Base-by-base conservation (phyloP, 2,888 invertebrate genomes). In the Geotrupes spiniger region DNA sequence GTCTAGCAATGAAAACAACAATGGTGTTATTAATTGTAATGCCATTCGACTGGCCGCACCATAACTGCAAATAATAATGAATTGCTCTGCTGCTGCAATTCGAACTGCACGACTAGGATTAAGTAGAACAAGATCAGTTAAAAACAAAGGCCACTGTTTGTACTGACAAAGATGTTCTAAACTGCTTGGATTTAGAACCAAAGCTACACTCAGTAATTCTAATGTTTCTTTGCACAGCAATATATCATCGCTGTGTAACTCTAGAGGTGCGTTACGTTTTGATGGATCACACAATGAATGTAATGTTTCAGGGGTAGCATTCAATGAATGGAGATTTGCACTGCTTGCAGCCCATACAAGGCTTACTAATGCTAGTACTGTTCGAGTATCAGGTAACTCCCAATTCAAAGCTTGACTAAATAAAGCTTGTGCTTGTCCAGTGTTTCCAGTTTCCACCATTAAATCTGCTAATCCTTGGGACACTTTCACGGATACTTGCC, bases 191-290 rank as follows among this genome's bases (percentile, higher is more conserved):
- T 92, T 93, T 39, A 97, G 74, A 38, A 93, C 89, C 68, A 96
- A 82, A 57, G 91, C 88, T 57, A 96, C 84, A 40, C 93, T 92
- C 53, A 97, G 77, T 52, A 94, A 87, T 76, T 97, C 96, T 70
- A 97, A 78, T 38, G 94, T 92, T 75, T 96, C 96, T 62, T 92
- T 89, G 63, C 92, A 92, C 65, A 73, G 49, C 27, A 69, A 49
- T 14, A 73, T 57, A 47, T 73, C 72, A 46, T 73, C 71, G 42
- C 61, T 61, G 52, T 71, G 69, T 40, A 72, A 54, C 49, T 70
- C 71, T 8, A 69, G 49, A 2, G 82, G 79, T 57, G 85, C 87
- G 15, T 86, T 82, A 54, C 74, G 73, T 52, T 80, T 79, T 49
- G 76, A 76, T 21, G 80, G 79, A 64, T 81, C 81, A 51, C 85